Evolutionary conservation across 2,888 invertebrate genomes (phyloP).

Genomic region (Ichneumoninae sp.): DNA sequence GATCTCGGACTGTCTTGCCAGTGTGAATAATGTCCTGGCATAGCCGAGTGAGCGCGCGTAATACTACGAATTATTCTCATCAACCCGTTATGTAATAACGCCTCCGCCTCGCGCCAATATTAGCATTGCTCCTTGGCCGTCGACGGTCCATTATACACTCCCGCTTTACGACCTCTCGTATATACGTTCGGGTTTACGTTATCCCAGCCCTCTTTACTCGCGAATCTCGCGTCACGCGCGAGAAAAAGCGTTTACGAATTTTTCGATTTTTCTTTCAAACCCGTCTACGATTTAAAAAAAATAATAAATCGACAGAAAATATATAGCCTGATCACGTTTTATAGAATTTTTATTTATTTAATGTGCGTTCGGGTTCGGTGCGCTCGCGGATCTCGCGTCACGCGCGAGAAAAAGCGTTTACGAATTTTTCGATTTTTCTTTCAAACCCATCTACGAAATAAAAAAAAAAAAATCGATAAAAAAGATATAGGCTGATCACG

Average conservation of each 20-base stretch:
- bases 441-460: too few relatives aligned
- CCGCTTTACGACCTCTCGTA: slow-evolving; percentile 9
- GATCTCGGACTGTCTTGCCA: slow-evolving; percentile 8
- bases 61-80: slow-evolving; percentile 75
- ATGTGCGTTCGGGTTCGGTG: background rate
- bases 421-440: too few relatives aligned
- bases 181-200: background rate
- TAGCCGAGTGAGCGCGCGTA: slow-evolving; percentile 64
- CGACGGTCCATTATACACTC: slow-evolving; percentile 21
- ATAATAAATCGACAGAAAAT: too few relatives aligned
- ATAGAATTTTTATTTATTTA: background rate
- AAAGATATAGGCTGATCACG: too few relatives aligned
- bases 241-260: background rate
- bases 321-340: background rate
- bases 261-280: background rate
- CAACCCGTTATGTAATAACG: slow-evolving; percentile 78
- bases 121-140: slow-evolving; percentile 71
- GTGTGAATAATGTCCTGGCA: slow-evolving; percentile 42
- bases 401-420: too few relatives aligned
- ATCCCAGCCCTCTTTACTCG: slow-evolving; percentile 10
- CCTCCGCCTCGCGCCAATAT: slow-evolving; percentile 75
- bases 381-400: background rate
- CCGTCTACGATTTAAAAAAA: background rate
- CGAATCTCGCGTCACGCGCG: background rate
- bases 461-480: too few relatives aligned